A percentile compares a stretch with the other conserved stretches of the same genome.
phyloP scores from a whole-genome alignment of 1,140 invertebrate species.

The Ceratosolen solmsi region DNA sequence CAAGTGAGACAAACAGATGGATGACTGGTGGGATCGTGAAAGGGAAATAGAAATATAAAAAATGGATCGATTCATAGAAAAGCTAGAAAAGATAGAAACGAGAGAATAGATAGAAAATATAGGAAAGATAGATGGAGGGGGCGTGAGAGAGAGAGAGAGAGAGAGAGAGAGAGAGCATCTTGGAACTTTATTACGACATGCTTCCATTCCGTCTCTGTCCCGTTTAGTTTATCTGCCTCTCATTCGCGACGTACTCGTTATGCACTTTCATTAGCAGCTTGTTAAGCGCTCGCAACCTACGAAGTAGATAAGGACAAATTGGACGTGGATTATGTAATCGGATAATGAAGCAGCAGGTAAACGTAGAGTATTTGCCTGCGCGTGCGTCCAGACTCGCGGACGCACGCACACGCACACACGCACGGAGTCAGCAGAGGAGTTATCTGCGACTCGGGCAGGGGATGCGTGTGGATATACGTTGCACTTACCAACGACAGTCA shows the following conservation, averaged over 20 bases:
- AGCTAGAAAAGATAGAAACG: too few species aligned
- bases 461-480: not conserved
- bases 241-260: constrained; percentile 37
- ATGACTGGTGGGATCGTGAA: not conserved
- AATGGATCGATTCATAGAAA: too few species aligned
- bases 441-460: not conserved
- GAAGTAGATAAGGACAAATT: constrained; percentile 44
- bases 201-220: not conserved
- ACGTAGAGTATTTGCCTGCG: not conserved
- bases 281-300: constrained; percentile 6
- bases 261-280: constrained; percentile 46
- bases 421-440: too few species aligned
- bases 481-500: constrained; percentile 72
- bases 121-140: not conserved
- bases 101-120: too few species aligned
- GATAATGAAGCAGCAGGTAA: constrained; percentile 41
- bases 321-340: constrained; percentile 44
- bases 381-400: not conserved
- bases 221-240: not conserved
- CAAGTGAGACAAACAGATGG: too few species aligned
- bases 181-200: not conserved
- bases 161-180: not conserved
- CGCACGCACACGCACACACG: too few species aligned
- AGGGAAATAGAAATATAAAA: not conserved
- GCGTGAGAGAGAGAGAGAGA: not conserved